These are phyloP conservation scores for Lacerta bilineata DNA, from an alignment of 2,797 vertebrate species.

Conservation along the genomic window DNA sequence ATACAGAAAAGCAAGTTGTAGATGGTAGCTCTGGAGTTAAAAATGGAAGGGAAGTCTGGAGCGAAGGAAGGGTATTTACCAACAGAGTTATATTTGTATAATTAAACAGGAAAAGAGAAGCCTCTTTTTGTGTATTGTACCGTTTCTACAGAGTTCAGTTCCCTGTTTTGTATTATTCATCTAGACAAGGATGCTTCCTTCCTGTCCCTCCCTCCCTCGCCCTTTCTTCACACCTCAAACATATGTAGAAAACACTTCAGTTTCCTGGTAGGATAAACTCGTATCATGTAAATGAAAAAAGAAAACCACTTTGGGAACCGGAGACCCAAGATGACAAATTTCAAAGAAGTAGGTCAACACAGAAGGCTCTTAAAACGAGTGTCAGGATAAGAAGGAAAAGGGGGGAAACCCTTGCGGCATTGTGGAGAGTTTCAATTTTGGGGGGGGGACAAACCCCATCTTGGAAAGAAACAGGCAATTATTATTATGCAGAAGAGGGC, in stretches of 20 bases:
- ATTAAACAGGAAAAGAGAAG: constrained; percentile 49
- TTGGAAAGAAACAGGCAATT: neutral
- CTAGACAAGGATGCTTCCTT: constrained; percentile 31
- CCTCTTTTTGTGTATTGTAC: neutral
- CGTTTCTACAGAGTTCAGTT: constrained; percentile 51
- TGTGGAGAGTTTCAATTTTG: neutral
- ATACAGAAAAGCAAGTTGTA: neutral
- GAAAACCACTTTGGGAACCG: constrained; percentile 17
- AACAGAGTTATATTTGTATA: constrained; percentile 63
- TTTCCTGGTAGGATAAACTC: constrained; percentile 44
- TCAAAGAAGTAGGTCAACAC: constrained; percentile 58
- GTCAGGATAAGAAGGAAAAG: neutral
- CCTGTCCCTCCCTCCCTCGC: neutral
- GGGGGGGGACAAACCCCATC: neutral
- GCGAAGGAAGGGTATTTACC: constrained; percentile 54
- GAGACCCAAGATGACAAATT: constrained; percentile 18
- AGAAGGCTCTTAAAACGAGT: neutral
- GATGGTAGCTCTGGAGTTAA: neutral
- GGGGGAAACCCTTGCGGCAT: neutral
- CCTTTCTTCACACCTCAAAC: constrained; percentile 39
- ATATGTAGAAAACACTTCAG: constrained; percentile 30
- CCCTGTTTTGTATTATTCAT: constrained; percentile 68
- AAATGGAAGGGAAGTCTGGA: neutral
- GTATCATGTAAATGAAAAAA: constrained; percentile 23
- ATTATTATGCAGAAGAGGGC: neutral